Evolutionary conservation across 2,113 vertebrate species (phyloP).

Genomic region (Cromileptes altivelis): DNA sequence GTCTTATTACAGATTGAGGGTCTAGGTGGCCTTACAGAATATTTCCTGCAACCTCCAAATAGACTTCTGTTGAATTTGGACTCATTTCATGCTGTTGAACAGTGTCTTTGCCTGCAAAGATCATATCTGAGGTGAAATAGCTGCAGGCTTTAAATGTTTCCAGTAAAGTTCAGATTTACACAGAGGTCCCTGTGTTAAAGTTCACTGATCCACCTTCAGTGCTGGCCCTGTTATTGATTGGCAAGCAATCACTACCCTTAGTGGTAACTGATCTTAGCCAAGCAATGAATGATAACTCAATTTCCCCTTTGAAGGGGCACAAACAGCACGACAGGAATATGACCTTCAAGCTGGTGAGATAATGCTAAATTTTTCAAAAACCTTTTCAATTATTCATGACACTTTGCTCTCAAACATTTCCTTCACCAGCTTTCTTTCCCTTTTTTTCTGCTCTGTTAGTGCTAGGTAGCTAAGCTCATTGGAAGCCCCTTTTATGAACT

Average conservation of each 20-base stretch:
- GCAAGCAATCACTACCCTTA: constrained; percentile 35
- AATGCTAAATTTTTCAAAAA: constrained; percentile 93
- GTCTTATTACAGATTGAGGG: neutral
- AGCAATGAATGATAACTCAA: constrained; percentile 77
- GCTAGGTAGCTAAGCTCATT: constrained; percentile 83
- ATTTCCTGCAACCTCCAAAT: neutral
- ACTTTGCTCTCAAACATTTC: constrained; percentile 91
- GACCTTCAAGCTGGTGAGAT: constrained; percentile 91
- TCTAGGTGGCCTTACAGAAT: neutral
- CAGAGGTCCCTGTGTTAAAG: neutral
- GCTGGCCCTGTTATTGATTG: constrained; percentile 1
- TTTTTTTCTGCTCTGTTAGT: constrained; percentile 44
- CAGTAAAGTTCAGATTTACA: constrained; percentile 4
- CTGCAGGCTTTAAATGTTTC: neutral
- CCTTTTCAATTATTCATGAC: constrained; percentile 95
- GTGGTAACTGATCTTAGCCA: constrained; percentile 54
- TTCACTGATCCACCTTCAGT: neutral
- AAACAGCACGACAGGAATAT: constrained; percentile 84
- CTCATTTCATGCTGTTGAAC: neutral
- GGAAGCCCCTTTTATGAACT: constrained; percentile 87
- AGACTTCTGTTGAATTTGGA: neutral
- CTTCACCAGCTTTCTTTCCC: constrained; percentile 62
- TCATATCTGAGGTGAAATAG: neutral
- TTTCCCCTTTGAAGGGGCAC: constrained; percentile 86
- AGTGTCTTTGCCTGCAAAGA: neutral